Percentiles rank a stretch among this genome's conserved stretches.
phyloP scores from a whole-genome alignment of 2,888 invertebrate species.

The Lochmaea crataegi region DNA sequence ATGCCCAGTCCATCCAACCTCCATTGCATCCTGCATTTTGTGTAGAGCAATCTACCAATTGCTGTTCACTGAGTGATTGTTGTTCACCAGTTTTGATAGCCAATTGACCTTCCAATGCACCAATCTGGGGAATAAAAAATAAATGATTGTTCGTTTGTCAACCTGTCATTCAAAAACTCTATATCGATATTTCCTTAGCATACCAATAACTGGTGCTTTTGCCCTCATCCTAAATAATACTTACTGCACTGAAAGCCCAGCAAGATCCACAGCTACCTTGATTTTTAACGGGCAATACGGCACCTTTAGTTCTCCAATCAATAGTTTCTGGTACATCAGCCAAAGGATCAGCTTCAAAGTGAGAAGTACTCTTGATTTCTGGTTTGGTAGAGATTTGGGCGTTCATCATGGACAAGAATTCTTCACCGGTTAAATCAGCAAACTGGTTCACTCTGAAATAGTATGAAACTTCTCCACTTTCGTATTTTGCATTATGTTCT shows the following conservation, averaged over 20 bases:
- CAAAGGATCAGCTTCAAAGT: not conserved
- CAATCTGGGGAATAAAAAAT: slow-evolving; percentile 72
- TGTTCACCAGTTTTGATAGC: slow-evolving; percentile 80
- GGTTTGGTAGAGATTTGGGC: slow-evolving; percentile 10
- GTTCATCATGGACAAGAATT: slow-evolving; percentile 36
- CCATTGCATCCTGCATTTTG: slow-evolving; percentile 89
- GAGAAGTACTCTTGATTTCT: not conserved
- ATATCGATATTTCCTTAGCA: no score
- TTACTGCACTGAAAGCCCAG: slow-evolving; percentile 33
- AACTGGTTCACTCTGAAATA: slow-evolving; percentile 41
- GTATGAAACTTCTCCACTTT: slow-evolving; percentile 40
- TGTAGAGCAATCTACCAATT: slow-evolving; percentile 79
- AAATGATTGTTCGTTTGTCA: no score
- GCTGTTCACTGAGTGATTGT: slow-evolving; percentile 83
- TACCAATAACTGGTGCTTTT: no score
- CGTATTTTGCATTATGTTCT: slow-evolving; percentile 44
- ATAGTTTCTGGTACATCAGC: slow-evolving; percentile 5
- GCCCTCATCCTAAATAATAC: no score
- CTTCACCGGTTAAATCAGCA: slow-evolving; percentile 43
- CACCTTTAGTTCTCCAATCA: slow-evolving; percentile 28
- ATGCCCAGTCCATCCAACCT: slow-evolving; percentile 81
- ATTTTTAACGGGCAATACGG: slow-evolving; percentile 21
- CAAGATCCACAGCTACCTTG: slow-evolving; percentile 13
- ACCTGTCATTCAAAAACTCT: no score
- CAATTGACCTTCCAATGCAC: slow-evolving; percentile 88